Conservation (phyloP, 2,888 invertebrate genomes). For the Pristionchus exspectatus region DNA sequence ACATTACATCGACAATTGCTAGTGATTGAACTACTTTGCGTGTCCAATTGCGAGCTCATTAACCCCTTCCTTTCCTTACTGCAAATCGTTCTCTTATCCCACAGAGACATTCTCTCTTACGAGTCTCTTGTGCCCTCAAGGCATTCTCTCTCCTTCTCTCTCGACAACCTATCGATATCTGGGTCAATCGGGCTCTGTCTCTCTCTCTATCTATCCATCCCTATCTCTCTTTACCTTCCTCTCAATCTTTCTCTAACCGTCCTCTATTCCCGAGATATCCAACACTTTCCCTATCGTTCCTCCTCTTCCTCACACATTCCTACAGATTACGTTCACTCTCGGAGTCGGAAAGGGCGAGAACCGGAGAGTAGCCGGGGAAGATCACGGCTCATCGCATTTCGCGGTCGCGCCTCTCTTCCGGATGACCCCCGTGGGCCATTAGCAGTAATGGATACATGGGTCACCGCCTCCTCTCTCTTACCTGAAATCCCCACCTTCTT, state of each 20-base stretch:
- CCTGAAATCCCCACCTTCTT: neutral
- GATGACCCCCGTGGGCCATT: slow-evolving; percentile 20
- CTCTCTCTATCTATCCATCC: slow-evolving; percentile 46
- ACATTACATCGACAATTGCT: neutral
- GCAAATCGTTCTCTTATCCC: slow-evolving; percentile 7
- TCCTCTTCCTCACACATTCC: slow-evolving; percentile 4
- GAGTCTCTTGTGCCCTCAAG: slow-evolving; percentile 3
- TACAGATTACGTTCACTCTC: slow-evolving; percentile 15
- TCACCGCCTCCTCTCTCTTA: neutral
- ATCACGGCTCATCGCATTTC: slow-evolving; percentile 21
- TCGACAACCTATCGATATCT: slow-evolving; percentile 18
- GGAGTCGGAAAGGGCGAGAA: slow-evolving; percentile 18
- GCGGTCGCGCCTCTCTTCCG: neutral
- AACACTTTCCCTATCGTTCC: slow-evolving; percentile 36
- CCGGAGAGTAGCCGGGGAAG: neutral
- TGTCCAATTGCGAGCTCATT: neutral
- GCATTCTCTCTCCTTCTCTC: neutral
- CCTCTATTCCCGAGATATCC: slow-evolving; percentile 32
- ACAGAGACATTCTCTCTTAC: neutral
- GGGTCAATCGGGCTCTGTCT: slow-evolving; percentile 49
- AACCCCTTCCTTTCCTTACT: neutral
- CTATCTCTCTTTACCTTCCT: slow-evolving; percentile 47
- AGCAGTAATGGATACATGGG: slow-evolving; percentile 37
- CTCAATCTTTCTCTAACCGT: neutral
- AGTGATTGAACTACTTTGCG: slow-evolving; percentile 31